phyloP scores from a whole-genome alignment of 2,797 vertebrate genomes.

The Scomberomorus guttatus region DNA sequence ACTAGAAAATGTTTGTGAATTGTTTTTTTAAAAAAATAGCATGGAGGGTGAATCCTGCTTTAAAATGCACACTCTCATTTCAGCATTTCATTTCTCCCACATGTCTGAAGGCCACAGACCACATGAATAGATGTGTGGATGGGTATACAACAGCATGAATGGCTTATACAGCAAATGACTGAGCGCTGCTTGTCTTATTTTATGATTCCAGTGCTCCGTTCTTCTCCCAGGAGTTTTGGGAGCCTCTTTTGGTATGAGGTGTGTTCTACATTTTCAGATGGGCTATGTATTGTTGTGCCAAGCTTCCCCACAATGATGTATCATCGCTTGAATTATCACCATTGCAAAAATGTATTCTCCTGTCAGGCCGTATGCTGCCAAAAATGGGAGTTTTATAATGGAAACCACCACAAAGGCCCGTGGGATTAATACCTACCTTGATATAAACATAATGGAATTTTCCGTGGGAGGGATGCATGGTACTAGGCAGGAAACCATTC shows the following conservation, averaged over 20 bases:
- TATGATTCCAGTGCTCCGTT: constrained; percentile 12
- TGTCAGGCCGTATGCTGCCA: constrained; percentile 29
- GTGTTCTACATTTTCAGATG: constrained; percentile 52
- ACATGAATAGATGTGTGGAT: not conserved
- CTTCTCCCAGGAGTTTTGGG: constrained; percentile 32
- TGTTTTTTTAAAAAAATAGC: not conserved
- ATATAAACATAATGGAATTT: constrained; percentile 49
- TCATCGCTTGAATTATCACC: constrained; percentile 46
- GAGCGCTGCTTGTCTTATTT: constrained; percentile 22
- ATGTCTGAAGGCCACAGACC: constrained; percentile 12
- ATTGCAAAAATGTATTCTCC: constrained; percentile 24
- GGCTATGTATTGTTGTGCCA: constrained; percentile 38
- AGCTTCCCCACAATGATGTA: constrained; percentile 42
- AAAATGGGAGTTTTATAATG: constrained; percentile 52
- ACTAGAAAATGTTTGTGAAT: constrained; percentile 27
- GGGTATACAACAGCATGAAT: constrained; percentile 17
- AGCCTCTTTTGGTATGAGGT: constrained; percentile 36
- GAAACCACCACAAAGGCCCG: constrained; percentile 24
- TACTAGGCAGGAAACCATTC: constrained; percentile 22
- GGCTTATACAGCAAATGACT: constrained; percentile 12
- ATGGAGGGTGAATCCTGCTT: constrained; percentile 16
- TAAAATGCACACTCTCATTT: constrained; percentile 29
- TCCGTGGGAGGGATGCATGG: constrained; percentile 14
- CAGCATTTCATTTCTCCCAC: constrained; percentile 20
- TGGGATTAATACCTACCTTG: constrained; percentile 54